phyloP scores from a whole-genome alignment of 1,140 invertebrate species.

The Penaeus japonicus region DNA sequence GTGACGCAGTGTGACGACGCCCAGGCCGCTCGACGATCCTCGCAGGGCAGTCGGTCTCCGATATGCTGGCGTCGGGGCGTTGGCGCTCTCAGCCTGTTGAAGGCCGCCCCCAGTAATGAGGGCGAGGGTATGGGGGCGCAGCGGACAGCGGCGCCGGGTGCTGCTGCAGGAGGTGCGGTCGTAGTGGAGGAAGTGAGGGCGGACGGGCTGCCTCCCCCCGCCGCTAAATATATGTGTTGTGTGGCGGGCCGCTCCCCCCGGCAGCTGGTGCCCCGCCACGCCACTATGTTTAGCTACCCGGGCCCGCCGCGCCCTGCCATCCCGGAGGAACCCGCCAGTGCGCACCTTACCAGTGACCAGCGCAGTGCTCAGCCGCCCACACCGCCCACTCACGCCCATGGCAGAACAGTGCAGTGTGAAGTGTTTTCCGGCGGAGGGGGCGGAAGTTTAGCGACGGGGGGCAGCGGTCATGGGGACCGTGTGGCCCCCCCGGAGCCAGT shows the following conservation, averaged over 20 bases:
- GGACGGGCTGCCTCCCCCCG: slow-evolving; percentile 32
- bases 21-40: background rate
- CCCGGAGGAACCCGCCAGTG: slow-evolving; percentile 43
- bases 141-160: background rate
- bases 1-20: slow-evolving; percentile 10
- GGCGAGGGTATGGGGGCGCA: background rate
- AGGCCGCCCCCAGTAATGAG: background rate
- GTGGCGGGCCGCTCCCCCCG: slow-evolving; percentile 46
- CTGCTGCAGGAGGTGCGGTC: slow-evolving; percentile 17
- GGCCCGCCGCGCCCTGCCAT: slow-evolving; percentile 56
- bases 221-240: slow-evolving; percentile 55
- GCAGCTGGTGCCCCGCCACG: slow-evolving; percentile 46
- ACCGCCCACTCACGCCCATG: slow-evolving; percentile 41
- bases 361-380: slow-evolving; percentile 42
- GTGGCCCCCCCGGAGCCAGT: slow-evolving; percentile 57
- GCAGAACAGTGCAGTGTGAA: slow-evolving; percentile 40
- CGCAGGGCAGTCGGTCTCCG: background rate
- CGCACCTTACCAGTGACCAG: slow-evolving; percentile 53
- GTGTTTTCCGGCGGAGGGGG: slow-evolving; percentile 33
- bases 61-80: slow-evolving; percentile 8
- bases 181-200: slow-evolving; percentile 52
- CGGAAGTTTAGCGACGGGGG: slow-evolving; percentile 55
- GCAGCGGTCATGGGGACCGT: slow-evolving; percentile 60
- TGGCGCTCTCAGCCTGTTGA: slow-evolving; percentile 26
- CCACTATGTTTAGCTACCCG: slow-evolving; percentile 60